phyloP scores from a whole-genome alignment of 2,797 vertebrate species.

The Orientallactaga sibirica region DNA sequence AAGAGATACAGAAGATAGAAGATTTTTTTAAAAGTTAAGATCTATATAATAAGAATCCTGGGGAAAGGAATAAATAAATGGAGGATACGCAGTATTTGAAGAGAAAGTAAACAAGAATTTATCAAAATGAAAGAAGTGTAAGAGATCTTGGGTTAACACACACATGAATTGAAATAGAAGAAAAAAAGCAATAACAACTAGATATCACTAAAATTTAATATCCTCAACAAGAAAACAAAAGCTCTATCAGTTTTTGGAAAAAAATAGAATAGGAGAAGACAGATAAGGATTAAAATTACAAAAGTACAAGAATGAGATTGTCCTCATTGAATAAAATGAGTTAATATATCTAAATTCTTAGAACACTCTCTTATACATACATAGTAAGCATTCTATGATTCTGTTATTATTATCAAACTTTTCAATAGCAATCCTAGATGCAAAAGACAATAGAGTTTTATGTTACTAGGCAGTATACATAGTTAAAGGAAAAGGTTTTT shows the following conservation, averaged over 20 bases:
- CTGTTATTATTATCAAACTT: neutral
- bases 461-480: neutral
- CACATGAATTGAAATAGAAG: too few species aligned
- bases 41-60: neutral
- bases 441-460: neutral
- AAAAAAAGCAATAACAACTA: conserved; percentile 35
- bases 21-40: neutral
- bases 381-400: neutral
- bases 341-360: neutral
- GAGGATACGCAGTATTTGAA: neutral
- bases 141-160: conserved; percentile 5
- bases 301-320: conserved; percentile 15
- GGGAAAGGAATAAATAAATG: neutral
- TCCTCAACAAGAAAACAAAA: neutral
- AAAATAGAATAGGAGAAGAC: rapidly evolving
- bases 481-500: conserved; percentile 45
- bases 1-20: neutral
- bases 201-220: conserved; percentile 29
- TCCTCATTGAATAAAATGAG: neutral
- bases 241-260: neutral
- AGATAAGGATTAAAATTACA: neutral
- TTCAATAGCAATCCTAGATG: neutral
- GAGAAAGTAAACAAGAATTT: conserved; percentile 13
- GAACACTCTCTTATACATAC: neutral
- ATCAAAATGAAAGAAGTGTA: conserved; percentile 23